Base-by-base conservation (phyloP, 23 tunicate species). In the Botrylloides violaceus region DNA sequence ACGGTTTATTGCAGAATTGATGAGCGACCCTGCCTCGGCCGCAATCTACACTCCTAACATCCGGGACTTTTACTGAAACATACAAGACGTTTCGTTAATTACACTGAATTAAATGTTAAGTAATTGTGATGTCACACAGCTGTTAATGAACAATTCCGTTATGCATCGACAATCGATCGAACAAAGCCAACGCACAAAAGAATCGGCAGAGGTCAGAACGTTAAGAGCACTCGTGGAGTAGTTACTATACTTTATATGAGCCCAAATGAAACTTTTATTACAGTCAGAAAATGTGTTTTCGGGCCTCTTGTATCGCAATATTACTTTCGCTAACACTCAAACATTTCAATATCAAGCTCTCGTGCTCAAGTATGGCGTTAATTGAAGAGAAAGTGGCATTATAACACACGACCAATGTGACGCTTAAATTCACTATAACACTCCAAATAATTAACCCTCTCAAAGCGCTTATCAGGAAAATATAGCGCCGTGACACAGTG, bases 71-170 rank as follows among this genome's bases (percentile, higher is more conserved):
- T n/a, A n/a, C n/a, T n/a, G n/a, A n/a, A n/a, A n/a, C n/a, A n/a
- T n/a, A 9, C 53, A 43, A 43, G 53, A 43, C 15, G 53, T 43
- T 15, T 43, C 53, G 53, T 43, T 43, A 43, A 43, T 43, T 43
- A 43, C 15, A 43, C 53, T 7, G 53, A 43, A 7, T 43, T 43
- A 15, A 43, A 43, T 43, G n/a, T 43, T 9, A 43, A 43, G 15
- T 43, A 43, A 43, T 43, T 43, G 53, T 43, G 53, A 43, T 43
- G 53, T 43, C 53, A 43, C 53, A 15, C 53, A 43, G 53, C 53
- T 43, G 53, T 9, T 7, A 9, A 7, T 15, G 53, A 43, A 43
- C 53, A 43, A 43, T 7, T 43, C 53, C 53, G 15, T 43, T 43
- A 43, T 43, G 53, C 53, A 43, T 43, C 53, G 53, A 43, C 53